phyloP scores from a whole-genome alignment of 2,113 vertebrate genomes.

The Gymnorhina tibicen region DNA sequence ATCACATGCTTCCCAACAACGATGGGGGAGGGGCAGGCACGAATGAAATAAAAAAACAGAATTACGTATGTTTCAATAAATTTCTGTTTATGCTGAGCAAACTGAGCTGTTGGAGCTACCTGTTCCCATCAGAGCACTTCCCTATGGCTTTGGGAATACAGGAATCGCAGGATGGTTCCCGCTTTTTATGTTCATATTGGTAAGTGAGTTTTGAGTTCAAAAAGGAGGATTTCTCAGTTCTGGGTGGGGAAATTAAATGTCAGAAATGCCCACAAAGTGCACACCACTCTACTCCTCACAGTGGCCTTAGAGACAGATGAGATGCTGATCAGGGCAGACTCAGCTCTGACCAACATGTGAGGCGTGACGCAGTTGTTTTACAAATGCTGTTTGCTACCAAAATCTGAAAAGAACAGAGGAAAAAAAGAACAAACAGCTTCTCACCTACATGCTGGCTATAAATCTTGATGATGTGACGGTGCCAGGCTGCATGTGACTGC shows the following conservation, averaged over 20 bases:
- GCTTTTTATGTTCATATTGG: not conserved
- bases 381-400: not conserved
- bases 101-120: not conserved
- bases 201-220: not conserved
- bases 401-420: not conserved
- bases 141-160: not conserved
- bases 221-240: not conserved
- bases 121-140: not conserved
- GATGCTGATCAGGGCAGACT: not conserved
- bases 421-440: not conserved
- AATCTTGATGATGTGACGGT: accelerated
- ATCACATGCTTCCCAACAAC: not conserved
- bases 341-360: not conserved
- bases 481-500: not conserved
- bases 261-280: not conserved
- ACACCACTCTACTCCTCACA: not conserved
- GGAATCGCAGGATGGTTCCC: not conserved
- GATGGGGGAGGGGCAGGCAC: not conserved
- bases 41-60: not conserved
- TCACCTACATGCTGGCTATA: not conserved
- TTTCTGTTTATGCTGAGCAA: not conserved
- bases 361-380: not conserved
- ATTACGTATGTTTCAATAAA: not conserved
- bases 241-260: not conserved
- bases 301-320: not conserved